Conservation (phyloP, 2,797 vertebrate genomes). For the Peromyscus aztecus region DNA sequence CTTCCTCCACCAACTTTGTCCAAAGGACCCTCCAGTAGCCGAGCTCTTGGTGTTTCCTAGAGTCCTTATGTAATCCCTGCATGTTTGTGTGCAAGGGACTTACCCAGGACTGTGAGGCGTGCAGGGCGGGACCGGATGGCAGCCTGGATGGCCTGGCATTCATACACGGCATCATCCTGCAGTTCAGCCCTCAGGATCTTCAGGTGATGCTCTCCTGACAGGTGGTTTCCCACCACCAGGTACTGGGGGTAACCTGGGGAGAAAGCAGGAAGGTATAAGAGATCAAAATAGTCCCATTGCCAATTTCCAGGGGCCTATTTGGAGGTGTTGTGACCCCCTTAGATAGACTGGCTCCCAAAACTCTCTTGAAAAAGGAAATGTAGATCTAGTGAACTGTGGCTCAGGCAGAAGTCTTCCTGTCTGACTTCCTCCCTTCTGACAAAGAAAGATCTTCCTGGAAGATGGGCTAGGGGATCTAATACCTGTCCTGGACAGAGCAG, state of each 20-base stretch:
- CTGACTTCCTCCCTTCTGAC: neutral
- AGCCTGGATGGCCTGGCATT: conserved; percentile 98
- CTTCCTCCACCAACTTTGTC: neutral
- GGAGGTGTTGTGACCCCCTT: neutral
- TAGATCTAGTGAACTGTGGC: neutral
- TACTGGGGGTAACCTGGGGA: conserved; percentile 97
- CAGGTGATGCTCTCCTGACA: conserved; percentile 96
- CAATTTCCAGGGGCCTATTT: neutral
- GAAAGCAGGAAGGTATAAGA: neutral
- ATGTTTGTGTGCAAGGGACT: conserved; percentile 36
- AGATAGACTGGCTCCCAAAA: neutral
- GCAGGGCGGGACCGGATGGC: conserved; percentile 97
- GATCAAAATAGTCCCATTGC: neutral
- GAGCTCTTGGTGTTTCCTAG: neutral
- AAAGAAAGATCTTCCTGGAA: neutral
- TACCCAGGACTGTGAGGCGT: conserved; percentile 97
- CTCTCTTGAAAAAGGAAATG: neutral
- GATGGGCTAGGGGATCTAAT: neutral
- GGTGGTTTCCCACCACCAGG: conserved; percentile 96
- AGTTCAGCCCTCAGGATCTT: conserved; percentile 96
- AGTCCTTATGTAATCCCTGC: too few species aligned
- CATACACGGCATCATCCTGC: conserved; percentile 96
- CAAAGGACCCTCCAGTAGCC: neutral
- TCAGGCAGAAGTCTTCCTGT: neutral
- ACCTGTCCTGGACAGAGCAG: neutral